Evolutionary conservation across 2,888 invertebrate species (phyloP), one percentile per base, ranked within the genome.

Genomic region (Hirtodrosophila alboralis): DNA sequence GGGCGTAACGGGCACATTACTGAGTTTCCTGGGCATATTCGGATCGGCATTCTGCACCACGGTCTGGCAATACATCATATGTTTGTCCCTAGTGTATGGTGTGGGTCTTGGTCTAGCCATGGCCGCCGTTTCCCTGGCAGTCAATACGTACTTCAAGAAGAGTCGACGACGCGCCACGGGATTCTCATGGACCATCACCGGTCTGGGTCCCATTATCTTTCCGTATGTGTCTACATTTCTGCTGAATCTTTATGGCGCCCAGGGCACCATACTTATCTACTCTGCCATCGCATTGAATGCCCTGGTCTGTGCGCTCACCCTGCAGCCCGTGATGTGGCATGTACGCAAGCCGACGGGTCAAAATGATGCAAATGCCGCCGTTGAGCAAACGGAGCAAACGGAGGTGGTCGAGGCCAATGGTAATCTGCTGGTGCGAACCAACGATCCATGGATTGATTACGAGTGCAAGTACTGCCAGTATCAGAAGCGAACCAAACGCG

Each of bases 321-420:
- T 95, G 10, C 95, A 95, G 80, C 95, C 95, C 3, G 94, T 95
- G 3, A 92, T 93, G 88, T 93, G 93, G 93, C 95, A 95, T 86
- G 90, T 92, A 1, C 92, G 92, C 81, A 91, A 90, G 91, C 92
- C 75, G 1, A 53, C 67, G 8, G 58, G 70, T 1, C 26, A 48
- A 6, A 48, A 14, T 0, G 10, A 7, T 2, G 47, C 43, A 0
- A 49, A n/a, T 5, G 30, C 8, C n/a, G n/a, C n/a, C n/a, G n/a
- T n/a, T 3, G 67, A 62, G 0, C 26, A 18, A 0, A 61, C 59
- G 43, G 64, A 63, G 0, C 60, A 69, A 1, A 21, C 81, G 1
- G 81, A 77, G 4, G 5, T 52, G 7, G 0, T 48, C 34, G 72
- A 87, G 56, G 60, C 86, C 21, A 84, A 87, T 44, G 85, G 87